Conservation (phyloP, 2,797 vertebrate genomes). For the Potorous gilbertii region DNA sequence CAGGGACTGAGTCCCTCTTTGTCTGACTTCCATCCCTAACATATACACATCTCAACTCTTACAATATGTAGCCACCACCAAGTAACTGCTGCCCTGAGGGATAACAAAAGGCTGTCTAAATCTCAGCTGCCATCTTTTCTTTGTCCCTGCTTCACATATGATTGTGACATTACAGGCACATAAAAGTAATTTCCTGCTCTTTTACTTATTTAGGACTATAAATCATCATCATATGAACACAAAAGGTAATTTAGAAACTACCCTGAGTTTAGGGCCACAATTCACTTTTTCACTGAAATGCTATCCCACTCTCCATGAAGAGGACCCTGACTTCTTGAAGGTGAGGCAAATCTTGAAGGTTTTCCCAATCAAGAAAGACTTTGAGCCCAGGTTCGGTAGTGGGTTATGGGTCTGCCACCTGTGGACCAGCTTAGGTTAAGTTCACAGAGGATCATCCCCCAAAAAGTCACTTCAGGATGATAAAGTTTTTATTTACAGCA, state of each 20-base stretch:
- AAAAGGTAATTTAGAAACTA: background rate
- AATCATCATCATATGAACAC: conserved; percentile 8
- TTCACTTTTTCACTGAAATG: background rate
- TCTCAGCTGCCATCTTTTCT: background rate
- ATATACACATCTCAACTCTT: conserved; percentile 11
- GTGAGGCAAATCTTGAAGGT: background rate
- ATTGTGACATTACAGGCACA: background rate
- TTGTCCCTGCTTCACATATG: background rate
- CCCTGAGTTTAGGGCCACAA: background rate
- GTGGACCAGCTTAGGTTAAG: background rate
- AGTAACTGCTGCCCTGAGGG: background rate
- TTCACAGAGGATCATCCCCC: background rate
- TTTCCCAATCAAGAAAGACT: background rate
- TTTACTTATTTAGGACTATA: conserved; percentile 11
- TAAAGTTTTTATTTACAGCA: background rate
- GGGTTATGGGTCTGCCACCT: background rate
- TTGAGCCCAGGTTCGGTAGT: background rate
- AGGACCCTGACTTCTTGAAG: background rate
- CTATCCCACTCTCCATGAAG: background rate
- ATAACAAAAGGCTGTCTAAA: background rate
- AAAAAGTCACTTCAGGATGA: background rate
- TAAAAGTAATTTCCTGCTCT: background rate
- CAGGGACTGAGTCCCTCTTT: background rate
- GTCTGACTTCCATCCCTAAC: background rate
- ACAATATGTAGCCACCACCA: background rate